A percentile compares a stretch with the other conserved stretches of the same genome.
Conservation (phyloP, 2,113 vertebrate species). For the Takifugu flavidus region DNA sequence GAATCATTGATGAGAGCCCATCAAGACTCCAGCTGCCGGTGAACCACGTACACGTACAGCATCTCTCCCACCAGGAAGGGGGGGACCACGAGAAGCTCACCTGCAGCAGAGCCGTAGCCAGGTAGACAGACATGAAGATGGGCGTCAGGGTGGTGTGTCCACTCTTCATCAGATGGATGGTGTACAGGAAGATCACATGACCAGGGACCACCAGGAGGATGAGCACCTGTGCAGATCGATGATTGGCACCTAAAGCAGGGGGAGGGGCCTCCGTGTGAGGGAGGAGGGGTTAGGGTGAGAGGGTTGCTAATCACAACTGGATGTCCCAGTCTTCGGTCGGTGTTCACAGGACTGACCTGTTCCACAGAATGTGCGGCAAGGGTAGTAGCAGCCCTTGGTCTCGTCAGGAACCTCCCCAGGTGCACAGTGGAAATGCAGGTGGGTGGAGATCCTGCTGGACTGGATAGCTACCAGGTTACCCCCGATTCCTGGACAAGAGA, state of each 20-base stretch:
- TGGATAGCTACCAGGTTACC: conserved; percentile 98
- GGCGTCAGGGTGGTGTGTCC: conserved; percentile 91
- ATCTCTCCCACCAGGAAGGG: too few relatives aligned
- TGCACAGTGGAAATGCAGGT: conserved; percentile 89
- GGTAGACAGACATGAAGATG: conserved; percentile 87
- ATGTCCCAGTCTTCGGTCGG: background rate
- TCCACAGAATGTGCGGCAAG: conserved; percentile 89
- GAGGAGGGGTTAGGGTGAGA: background rate
- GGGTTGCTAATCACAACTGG: too few relatives aligned
- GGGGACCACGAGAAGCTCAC: conserved; percentile 61
- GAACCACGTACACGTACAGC: too few relatives aligned
- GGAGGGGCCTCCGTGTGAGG: too few relatives aligned
- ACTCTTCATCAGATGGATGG: conserved; percentile 95
- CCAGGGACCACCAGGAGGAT: conserved; percentile 89
- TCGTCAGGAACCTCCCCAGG: conserved; percentile 91
- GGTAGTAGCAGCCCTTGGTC: conserved; percentile 87
- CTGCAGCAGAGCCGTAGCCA: conserved; percentile 90
- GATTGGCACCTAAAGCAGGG: conserved; percentile 87
- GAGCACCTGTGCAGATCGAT: conserved; percentile 94
- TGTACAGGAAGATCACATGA: conserved; percentile 94
- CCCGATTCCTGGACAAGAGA: conserved; percentile 83
- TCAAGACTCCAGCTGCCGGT: too few relatives aligned
- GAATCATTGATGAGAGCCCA: too few relatives aligned
- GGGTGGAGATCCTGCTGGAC: conserved; percentile 95
- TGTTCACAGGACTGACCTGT: conserved; percentile 72